These are phyloP conservation scores for Leptodactylus fuscus DNA, from an alignment of 2,113 vertebrate species.

Conservation along the genomic window DNA sequence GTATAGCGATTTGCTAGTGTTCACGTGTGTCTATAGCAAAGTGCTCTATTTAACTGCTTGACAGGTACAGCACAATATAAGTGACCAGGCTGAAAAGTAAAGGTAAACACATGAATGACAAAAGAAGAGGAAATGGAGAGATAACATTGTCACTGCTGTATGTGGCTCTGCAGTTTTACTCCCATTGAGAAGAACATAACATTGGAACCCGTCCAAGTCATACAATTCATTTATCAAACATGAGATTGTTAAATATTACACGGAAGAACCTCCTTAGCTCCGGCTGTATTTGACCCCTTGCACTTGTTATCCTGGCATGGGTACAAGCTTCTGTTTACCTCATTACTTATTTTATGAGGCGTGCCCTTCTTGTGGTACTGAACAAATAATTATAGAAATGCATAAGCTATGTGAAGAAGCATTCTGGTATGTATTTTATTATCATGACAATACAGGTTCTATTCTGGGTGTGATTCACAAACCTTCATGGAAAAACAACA, in stretches of 20 bases:
- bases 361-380: constrained; percentile 2
- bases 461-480: not conserved
- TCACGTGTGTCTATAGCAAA: constrained; percentile 10
- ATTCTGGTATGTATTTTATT: not conserved
- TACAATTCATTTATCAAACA: not conserved
- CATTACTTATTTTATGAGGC: not conserved
- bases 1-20: constrained; percentile 26
- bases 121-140: constrained; percentile 31
- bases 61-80: constrained; percentile 7
- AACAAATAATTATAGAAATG: not conserved
- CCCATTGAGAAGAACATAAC: not conserved
- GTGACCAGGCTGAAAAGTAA: constrained; percentile 2
- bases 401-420: not conserved
- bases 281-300: not conserved
- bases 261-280: not conserved
- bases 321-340: not conserved
- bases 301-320: not conserved
- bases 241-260: not conserved
- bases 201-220: not conserved
- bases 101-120: not conserved
- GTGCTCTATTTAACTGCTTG: constrained; percentile 17
- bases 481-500: not conserved
- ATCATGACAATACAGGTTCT: not conserved
- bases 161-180: not conserved
- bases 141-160: constrained; percentile 41